Base-by-base conservation (phyloP, 2,113 vertebrate genomes). In the Stictonetta naevosa region DNA sequence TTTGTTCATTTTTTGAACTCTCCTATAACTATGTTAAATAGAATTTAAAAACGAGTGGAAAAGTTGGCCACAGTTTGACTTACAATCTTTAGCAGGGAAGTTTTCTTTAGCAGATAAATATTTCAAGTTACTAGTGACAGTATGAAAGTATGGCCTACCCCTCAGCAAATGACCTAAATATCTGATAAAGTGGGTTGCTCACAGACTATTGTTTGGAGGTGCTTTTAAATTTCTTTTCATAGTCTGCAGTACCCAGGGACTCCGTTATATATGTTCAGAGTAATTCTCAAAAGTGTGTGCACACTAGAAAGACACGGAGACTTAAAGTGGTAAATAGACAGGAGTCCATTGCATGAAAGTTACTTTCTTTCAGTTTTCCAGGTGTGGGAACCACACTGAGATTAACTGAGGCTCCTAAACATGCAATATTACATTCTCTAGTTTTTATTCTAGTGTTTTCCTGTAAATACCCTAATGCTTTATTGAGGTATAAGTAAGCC, bases 351-450 rank as follows among this genome's bases (percentile, higher is more conserved):
- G 31, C 67, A 66, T 33, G 79, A 62, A 62, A 89, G 63, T 55
- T 83, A 59, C 67, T 89, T 73, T 91, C 50, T 83, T 78, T 77
- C 58, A 74, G 48, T 95, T 95, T 88, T 95, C 68, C 33, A 62
- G 81, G 74, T 38, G 11, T 80, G 75, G 53, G 63, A 93, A 97
- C 87, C 3, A 23, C 38, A 66, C 58, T 53, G 80, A 88, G 31
- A 83, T 83, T 78, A 91, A 59, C 4, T 73, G n/a, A 77, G 74
- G 50, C 74, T 81, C 62, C 77, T 79, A 36, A 90, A 58, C 58
- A 56, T 40, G 44, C 42, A 80, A 7, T 26, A 76, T 73, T 34
- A 69, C 48, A 64, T 79, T 71, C 62, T 76, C 31, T 63, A 80
- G n/a, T 58, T 34, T 68, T 87, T 67, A 66, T 80, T 81, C 38